Evolutionary conservation across 2,888 invertebrate species (phyloP), one percentile per base, ranked within the genome.

Genomic region (Eurytoma adleriae): DNA sequence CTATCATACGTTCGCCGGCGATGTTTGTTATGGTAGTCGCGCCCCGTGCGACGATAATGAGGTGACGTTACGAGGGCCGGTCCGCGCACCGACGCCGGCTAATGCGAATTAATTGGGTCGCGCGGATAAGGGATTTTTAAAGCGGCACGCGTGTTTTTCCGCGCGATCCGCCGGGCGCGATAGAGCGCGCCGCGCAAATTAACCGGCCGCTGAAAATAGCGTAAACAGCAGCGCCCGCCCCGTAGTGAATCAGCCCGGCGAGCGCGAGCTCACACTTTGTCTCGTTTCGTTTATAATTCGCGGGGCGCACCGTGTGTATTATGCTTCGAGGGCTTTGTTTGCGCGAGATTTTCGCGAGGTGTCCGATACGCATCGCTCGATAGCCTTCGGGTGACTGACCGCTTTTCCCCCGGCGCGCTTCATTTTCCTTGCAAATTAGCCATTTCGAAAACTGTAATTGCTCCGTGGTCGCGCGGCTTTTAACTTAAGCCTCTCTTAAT

Each of bases 201-300:
- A 77, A 70, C 70, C 64, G 77, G 27, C 70, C 24, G 54, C 62
- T 77, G 40, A 54, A 77, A 77, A 77, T 77, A 70, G 70, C 64
- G 77, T 70, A 62, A 64, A 77, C 69, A 70, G 40, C 70, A 70
- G 40, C 70, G 61, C 52, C 40, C 12, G 59, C n/a, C 76, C 24
- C 40, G 10, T 40, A 57, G 57, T 76, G 69, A 76, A 62, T 76
- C 69, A 76, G 54, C 59, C 57, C 24, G 18, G 48, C 30, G 66
- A 0, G 66, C 14, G 48, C 50, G n/a, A n/a, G 52, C 3, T n/a
- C 13, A 64, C 72, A 64, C 66, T 74, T 74, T 74, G 73, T 74
- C 73, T 74, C 48, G 20, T 30, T 64, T 62, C 50, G 69, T 70
- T 57, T 57, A 57, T 70, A 70, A 57, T 27, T 54, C n/a, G 54